phyloP scores from a whole-genome alignment of 2,113 vertebrate genomes.

The Ciconia stormi region DNA sequence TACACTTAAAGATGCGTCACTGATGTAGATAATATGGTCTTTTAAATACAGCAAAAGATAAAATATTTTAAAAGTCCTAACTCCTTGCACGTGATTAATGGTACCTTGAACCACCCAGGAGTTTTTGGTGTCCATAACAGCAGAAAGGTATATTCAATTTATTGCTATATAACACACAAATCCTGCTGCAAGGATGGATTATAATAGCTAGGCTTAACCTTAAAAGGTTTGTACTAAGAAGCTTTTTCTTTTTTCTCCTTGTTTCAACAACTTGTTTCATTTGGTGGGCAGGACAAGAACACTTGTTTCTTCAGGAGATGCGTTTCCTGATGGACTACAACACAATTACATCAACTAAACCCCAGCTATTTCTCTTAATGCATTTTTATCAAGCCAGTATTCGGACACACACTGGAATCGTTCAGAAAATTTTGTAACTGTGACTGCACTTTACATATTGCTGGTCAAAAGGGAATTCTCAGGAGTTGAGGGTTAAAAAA shows the following conservation, averaged over 20 bases:
- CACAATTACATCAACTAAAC: background rate
- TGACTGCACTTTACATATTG: background rate
- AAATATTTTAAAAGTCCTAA: background rate
- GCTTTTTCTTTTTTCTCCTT: background rate
- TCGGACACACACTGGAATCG: background rate
- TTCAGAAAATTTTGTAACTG: background rate
- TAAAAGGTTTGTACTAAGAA: background rate
- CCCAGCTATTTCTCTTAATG: background rate
- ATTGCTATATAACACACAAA: background rate
- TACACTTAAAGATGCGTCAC: background rate
- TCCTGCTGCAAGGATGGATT: background rate
- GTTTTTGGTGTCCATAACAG: background rate
- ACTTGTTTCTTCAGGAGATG: background rate
- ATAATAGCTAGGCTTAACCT: background rate
- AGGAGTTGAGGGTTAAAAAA: background rate
- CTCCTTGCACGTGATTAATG: background rate
- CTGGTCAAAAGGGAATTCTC: background rate
- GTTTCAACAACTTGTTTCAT: background rate
- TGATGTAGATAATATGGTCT: fast-evolving
- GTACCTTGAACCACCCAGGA: background rate
- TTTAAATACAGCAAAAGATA: background rate
- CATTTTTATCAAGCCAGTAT: background rate
- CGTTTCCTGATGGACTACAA: background rate
- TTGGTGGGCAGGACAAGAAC: background rate
- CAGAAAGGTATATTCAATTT: background rate